These are phyloP conservation scores for Ctenomys sociabilis DNA, from an alignment of 2,113 vertebrate genomes.

Conservation along the genomic window DNA sequence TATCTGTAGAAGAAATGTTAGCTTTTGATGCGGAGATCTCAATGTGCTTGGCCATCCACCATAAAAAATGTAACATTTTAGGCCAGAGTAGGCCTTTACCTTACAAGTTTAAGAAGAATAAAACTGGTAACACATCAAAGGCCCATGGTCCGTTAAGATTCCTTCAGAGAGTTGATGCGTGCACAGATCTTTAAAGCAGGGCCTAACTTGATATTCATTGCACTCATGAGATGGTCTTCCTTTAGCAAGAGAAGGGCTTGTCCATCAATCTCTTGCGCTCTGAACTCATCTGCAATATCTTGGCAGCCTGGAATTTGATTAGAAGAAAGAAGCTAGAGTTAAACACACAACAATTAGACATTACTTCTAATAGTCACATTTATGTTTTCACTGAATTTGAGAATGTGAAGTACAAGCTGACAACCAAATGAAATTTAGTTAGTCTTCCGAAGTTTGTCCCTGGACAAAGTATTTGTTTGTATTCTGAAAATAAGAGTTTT, in stretches of 20 bases:
- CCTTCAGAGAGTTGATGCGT: slow-evolving; percentile 96
- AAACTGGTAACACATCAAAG: slow-evolving; percentile 63
- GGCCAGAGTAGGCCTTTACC: slow-evolving; percentile 77
- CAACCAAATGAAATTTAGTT: slow-evolving; percentile 64
- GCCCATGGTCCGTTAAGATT: slow-evolving; percentile 86
- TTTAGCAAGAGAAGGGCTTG: slow-evolving; percentile 98
- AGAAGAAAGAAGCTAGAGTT: slow-evolving; percentile 60
- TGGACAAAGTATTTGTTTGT: slow-evolving; percentile 4
- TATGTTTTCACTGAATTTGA: slow-evolving; percentile 48
- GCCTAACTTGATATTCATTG: slow-evolving; percentile 99
- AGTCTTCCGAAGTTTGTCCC: slow-evolving; percentile 42
- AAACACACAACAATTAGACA: background rate
- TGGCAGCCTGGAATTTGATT: slow-evolving; percentile 91
- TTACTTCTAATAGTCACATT: slow-evolving; percentile 51
- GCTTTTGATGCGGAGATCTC: slow-evolving; percentile 70
- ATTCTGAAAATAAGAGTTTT: slow-evolving; percentile 67
- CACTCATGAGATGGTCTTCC: slow-evolving; percentile 98
- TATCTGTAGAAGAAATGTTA: slow-evolving; percentile 77
- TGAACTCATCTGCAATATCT: slow-evolving; percentile 96
- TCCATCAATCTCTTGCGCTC: slow-evolving; percentile 98
- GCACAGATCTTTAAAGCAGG: slow-evolving; percentile 99
- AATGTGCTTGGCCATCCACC: slow-evolving; percentile 76
- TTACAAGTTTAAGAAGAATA: slow-evolving; percentile 72
- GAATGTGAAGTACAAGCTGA: slow-evolving; percentile 64
- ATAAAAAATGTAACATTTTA: slow-evolving; percentile 78